These are phyloP conservation scores for Microcebus lehilahytsara DNA, from an alignment of 2,113 vertebrate species.

Conservation along the genomic window DNA sequence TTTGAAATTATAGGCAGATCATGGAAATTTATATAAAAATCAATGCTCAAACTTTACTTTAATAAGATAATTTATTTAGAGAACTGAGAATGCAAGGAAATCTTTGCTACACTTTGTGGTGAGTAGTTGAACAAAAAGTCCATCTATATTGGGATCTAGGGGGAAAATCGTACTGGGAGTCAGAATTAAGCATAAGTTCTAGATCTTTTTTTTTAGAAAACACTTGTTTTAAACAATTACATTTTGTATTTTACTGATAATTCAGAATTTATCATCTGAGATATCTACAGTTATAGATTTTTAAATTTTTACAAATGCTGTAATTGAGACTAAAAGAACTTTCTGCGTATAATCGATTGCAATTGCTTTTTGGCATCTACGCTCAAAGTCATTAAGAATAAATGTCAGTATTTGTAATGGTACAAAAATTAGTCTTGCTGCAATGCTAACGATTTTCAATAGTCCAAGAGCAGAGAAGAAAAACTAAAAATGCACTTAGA, in stretches of 20 bases:
- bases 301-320: conserved; percentile 29
- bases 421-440: conserved; percentile 57
- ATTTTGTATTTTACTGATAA: conserved; percentile 32
- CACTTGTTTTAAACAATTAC: conserved; percentile 1
- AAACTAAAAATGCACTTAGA: conserved; percentile 56
- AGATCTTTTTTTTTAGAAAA: background rate
- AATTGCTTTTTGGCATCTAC: conserved; percentile 67
- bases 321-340: conserved; percentile 51
- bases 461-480: conserved; percentile 31
- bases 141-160: background rate
- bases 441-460: conserved; percentile 70
- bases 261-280: conserved; percentile 34
- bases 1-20: conserved; percentile 16
- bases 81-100: conserved; percentile 11
- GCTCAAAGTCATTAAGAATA: conserved; percentile 67
- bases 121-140: background rate
- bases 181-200: background rate
- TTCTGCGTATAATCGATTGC: conserved; percentile 53
- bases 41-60: conserved; percentile 18
- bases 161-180: background rate
- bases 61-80: conserved; percentile 26
- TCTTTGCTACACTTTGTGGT: background rate
- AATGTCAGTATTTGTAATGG: conserved; percentile 68
- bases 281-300: background rate
- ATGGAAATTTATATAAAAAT: conserved; percentile 48